Base-by-base conservation (phyloP, 1,140 invertebrate species). In the Gryon sp. region DNA sequence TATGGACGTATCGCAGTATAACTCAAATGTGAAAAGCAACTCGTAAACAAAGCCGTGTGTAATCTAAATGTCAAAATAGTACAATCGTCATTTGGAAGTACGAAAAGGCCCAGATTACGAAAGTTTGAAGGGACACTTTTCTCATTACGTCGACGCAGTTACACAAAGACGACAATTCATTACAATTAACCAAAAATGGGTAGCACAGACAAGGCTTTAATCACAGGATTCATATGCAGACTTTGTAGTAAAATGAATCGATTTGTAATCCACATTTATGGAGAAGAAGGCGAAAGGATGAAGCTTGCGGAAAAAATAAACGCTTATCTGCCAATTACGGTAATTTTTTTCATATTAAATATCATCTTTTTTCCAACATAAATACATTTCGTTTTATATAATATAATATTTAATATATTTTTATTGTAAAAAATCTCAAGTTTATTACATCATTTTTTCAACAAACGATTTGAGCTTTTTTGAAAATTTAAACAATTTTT, bases 201-300 rank as follows among this genome's bases (percentile, higher is more conserved):
- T 45, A 94, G 93, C 80, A 91, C 93, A 66, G 93, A 94, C 80
- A 92, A 91, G 89, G 93, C 92, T 57, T 90, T 93, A 78, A 91
- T 94, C 73, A 93, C 93, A 19, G 93, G 93, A 74, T 94, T 94
- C 88, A 92, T 94, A 82, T 94, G 93, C 87, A 91, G 93, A 84
- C 90, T 94, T 22, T 94, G 93, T 87, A 94, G 93, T 38, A 93
- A 94, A 90, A 93, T 94, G 92, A 93, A 94, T 84, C 90, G 91
- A 83, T 93, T 93, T 80, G 93, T 94, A 45, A 91, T 94, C 74
- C 93, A 94, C 83, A 93, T 94, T 82, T 94, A 93, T 85, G 92
- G 93, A 4, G 92, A 94, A 82, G 92, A 94, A 89, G 93, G 93
- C 32, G 90, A 91, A 79, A 91, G 92, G 76, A 89, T 93, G 83